Conservation (phyloP, 2,888 invertebrate species). For the Phania funesta region DNA sequence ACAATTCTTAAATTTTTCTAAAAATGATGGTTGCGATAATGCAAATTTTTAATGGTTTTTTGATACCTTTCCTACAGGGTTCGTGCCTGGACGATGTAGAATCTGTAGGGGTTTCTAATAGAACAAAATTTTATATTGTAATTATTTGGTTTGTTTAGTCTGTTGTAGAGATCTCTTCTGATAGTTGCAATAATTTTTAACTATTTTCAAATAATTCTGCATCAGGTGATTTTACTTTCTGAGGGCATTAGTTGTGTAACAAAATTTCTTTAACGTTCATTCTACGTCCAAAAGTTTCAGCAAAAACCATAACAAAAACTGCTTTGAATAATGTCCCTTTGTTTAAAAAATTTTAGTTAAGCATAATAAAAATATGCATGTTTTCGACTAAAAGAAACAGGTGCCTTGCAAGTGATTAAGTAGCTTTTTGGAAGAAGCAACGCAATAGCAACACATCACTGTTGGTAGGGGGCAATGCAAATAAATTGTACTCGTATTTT, state of each 20-base stretch:
- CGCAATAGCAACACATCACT: neutral
- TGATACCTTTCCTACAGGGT: no score
- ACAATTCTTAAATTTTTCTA: no score
- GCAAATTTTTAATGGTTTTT: no score
- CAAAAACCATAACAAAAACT: no score
- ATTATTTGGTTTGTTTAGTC: no score
- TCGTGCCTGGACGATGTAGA: no score
- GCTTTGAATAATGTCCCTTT: slow-evolving; percentile 9
- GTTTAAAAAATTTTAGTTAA: neutral
- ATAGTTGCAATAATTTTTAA: no score
- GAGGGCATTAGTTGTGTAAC: slow-evolving; percentile 44
- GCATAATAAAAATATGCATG: neutral
- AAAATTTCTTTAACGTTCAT: slow-evolving; percentile 17
- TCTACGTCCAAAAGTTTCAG: no score
- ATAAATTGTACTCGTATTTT: neutral
- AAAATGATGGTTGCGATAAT: no score
- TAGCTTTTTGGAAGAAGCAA: neutral
- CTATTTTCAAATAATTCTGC: slow-evolving; percentile 24
- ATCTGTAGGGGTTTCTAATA: no score
- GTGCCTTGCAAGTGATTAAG: slow-evolving; percentile 19
- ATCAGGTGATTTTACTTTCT: slow-evolving; percentile 55
- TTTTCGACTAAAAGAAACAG: neutral
- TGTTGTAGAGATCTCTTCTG: no score
- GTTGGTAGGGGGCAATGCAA: neutral
- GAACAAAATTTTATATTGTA: no score